phyloP scores from a whole-genome alignment of 2,113 vertebrate genomes.

The Trichomycterus rosablanca region DNA sequence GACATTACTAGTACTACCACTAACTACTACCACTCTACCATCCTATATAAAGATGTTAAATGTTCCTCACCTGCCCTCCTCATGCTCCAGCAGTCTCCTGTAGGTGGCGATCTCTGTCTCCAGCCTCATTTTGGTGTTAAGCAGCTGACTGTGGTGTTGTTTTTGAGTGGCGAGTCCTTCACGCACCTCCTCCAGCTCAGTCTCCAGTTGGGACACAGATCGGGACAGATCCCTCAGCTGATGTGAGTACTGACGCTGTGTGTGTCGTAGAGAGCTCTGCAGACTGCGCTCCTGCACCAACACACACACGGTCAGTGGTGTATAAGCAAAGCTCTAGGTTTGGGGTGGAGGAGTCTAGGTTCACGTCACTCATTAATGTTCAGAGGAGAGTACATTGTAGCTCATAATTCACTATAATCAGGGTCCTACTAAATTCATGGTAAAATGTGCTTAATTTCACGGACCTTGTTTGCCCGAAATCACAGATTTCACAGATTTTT shows the following conservation, averaged over 20 bases:
- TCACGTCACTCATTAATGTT: too few species aligned
- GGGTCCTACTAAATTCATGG: too few species aligned
- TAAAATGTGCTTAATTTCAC: too few species aligned
- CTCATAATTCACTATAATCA: too few species aligned
- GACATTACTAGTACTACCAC: too few species aligned
- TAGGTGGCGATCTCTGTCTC: conserved; percentile 92
- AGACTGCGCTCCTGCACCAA: conserved; percentile 82
- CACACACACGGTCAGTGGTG: not conserved
- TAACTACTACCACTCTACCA: too few species aligned
- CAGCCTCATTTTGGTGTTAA: conserved; percentile 93
- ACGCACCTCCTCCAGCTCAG: conserved; percentile 81
- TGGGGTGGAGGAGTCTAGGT: too few species aligned
- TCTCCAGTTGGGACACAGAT: conserved; percentile 79
- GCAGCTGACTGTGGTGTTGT: conserved; percentile 80
- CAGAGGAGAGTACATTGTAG: too few species aligned
- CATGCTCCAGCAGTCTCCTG: conserved; percentile 82
- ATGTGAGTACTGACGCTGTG: conserved; percentile 78
- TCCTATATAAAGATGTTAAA: too few species aligned
- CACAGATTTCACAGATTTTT: too few species aligned
- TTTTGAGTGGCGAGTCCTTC: conserved; percentile 79
- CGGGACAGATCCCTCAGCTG: conserved; percentile 80
- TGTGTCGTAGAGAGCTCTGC: conserved; percentile 77
- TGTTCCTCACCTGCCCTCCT: conserved; percentile 83
- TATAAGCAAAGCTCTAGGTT: too few species aligned
- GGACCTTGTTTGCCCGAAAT: too few species aligned